These are phyloP conservation scores for Galemys pyrenaicus DNA, from an alignment of 2,113 vertebrate species.

Conservation along the genomic window DNA sequence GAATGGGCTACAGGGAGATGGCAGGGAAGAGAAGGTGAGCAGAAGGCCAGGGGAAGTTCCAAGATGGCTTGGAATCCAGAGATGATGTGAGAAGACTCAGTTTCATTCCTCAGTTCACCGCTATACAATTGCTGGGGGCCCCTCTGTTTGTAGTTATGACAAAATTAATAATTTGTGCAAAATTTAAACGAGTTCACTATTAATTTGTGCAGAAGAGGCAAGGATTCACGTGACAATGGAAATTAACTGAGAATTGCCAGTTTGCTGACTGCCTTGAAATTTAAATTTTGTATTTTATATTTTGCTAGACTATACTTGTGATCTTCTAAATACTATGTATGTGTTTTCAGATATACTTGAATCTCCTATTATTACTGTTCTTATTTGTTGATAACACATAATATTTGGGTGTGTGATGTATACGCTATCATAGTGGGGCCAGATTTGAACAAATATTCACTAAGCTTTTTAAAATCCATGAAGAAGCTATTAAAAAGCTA, in stretches of 20 bases:
- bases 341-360: not conserved
- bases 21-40: fast-evolving
- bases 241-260: not conserved
- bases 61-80: not conserved
- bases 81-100: not conserved
- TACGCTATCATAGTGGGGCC: not conserved
- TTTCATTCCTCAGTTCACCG: not conserved
- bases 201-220: not conserved
- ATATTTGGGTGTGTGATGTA: not conserved
- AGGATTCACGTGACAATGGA: not conserved
- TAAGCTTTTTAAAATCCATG: slow-evolving; percentile 10
- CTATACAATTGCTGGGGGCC: not conserved
- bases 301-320: not conserved
- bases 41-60: not conserved
- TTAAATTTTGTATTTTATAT: not conserved
- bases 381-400: not conserved
- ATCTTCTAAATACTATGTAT: not conserved
- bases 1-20: fast-evolving
- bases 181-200: not conserved
- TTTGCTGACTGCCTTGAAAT: not conserved
- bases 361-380: not conserved
- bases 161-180: not conserved
- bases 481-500: not conserved
- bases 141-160: no score
- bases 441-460: slow-evolving; percentile 2